phyloP scores from a whole-genome alignment of 2,888 invertebrate genomes.

The Eupeodes luniger region DNA sequence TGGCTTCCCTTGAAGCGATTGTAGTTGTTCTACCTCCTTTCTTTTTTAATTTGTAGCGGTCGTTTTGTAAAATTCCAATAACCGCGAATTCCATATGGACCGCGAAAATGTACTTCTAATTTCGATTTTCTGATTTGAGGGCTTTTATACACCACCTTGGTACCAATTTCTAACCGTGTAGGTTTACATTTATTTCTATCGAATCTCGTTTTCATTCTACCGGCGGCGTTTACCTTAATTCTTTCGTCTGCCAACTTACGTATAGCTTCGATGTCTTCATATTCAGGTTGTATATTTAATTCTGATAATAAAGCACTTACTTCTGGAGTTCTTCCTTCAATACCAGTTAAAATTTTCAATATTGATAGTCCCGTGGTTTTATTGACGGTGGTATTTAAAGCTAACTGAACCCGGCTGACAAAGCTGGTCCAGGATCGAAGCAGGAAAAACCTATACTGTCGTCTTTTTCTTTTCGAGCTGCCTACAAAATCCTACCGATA shows the following conservation, averaged over 20 bases:
- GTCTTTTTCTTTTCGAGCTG: constrained; percentile 29
- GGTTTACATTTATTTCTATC: not conserved
- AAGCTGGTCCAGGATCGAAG: constrained; percentile 40
- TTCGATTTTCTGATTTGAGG: not conserved
- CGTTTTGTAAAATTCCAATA: not conserved
- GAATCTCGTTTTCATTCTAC: not conserved
- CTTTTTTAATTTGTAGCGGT: not conserved
- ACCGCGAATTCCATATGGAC: not conserved
- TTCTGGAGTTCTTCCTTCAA: constrained; percentile 1
- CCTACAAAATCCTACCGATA: constrained; percentile 47
- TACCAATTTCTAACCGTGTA: not conserved
- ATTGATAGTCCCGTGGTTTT: not conserved
- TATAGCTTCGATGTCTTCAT: not conserved
- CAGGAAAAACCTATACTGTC: constrained; percentile 33
- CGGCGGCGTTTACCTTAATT: not conserved
- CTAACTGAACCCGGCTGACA: constrained; percentile 34
- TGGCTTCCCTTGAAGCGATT: not conserved
- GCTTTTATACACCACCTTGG: not conserved
- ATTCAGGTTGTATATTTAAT: not conserved
- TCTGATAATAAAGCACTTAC: not conserved
- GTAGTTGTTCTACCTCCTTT: not conserved
- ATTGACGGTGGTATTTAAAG: constrained; percentile 34
- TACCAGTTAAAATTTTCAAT: constrained; percentile 1
- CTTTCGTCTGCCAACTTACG: not conserved
- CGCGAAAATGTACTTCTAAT: not conserved